These are phyloP conservation scores for Ctenodactylus gundi DNA, from an alignment of 2,113 vertebrate genomes.

Conservation along the genomic window DNA sequence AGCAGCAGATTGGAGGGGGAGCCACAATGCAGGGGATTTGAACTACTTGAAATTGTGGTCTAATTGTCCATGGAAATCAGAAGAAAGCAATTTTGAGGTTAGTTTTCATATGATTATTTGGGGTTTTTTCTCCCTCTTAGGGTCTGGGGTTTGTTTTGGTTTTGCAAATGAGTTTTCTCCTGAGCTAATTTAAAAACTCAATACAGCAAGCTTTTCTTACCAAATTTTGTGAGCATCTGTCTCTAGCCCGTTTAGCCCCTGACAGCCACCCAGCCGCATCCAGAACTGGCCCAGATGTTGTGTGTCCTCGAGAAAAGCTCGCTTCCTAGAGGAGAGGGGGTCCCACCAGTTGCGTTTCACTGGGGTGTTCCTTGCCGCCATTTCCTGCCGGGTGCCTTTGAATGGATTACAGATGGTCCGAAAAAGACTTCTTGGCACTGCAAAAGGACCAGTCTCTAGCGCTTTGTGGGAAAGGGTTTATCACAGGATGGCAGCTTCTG, in stretches of 20 bases:
- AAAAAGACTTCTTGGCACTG: constrained; percentile 74
- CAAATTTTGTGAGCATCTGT: constrained; percentile 70
- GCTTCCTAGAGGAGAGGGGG: constrained; percentile 51
- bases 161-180: constrained; percentile 72
- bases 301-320: constrained; percentile 64
- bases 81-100: constrained; percentile 74
- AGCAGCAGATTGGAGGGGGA: constrained; percentile 28
- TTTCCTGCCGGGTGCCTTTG: constrained; percentile 74
- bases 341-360: constrained; percentile 59
- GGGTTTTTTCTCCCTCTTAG: not conserved
- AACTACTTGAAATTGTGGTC: constrained; percentile 53
- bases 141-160: constrained; percentile 67
- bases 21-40: constrained; percentile 9
- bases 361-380: constrained; percentile 70
- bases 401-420: constrained; percentile 78
- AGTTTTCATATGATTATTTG: constrained; percentile 56
- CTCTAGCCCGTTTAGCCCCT: constrained; percentile 64
- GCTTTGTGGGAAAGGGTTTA: constrained; percentile 73
- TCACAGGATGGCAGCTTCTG: constrained; percentile 61
- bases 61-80: constrained; percentile 62
- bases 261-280: constrained; percentile 65
- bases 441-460: constrained; percentile 55
- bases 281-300: constrained; percentile 52
- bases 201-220: constrained; percentile 58
- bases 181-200: constrained; percentile 68